Evolutionary conservation across 1,140 invertebrate genomes (phyloP).

Genomic region (Ylistrum balloti): DNA sequence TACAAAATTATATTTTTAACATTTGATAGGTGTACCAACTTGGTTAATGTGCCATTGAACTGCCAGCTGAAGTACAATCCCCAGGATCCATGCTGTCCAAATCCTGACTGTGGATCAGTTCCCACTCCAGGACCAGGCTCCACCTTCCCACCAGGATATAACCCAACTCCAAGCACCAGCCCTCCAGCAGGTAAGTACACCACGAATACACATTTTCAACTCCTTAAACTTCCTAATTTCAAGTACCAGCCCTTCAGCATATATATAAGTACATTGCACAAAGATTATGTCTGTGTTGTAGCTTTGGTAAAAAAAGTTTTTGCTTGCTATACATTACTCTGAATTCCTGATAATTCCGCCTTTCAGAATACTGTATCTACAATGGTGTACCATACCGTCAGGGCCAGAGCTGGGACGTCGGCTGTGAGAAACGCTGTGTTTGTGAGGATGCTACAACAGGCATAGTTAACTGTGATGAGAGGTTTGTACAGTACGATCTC

Average conservation of each 20-base stretch:
- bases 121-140: slow-evolving; percentile 52
- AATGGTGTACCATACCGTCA: slow-evolving; percentile 64
- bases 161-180: slow-evolving; percentile 43
- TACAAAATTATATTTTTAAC: not conserved
- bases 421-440: slow-evolving; percentile 67
- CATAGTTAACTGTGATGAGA: slow-evolving; percentile 68
- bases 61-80: slow-evolving; percentile 67
- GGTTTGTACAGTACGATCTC: slow-evolving; percentile 51
- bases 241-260: slow-evolving; percentile 42
- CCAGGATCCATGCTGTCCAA: slow-evolving; percentile 66
- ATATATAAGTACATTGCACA: not conserved
- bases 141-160: slow-evolving; percentile 47
- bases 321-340: no score
- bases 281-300: no score
- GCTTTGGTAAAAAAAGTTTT: no score
- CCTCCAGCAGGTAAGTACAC: not conserved
- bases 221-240: no score
- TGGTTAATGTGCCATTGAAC: slow-evolving; percentile 56
- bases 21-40: slow-evolving; percentile 62
- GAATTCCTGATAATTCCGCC: not conserved
- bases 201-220: no score
- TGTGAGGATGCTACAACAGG: slow-evolving; percentile 68
- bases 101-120: slow-evolving; percentile 60
- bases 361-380: slow-evolving; percentile 66
- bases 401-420: slow-evolving; percentile 69